phyloP scores from a whole-genome alignment of 2,797 vertebrate species.

The Sebastes dallii region DNA sequence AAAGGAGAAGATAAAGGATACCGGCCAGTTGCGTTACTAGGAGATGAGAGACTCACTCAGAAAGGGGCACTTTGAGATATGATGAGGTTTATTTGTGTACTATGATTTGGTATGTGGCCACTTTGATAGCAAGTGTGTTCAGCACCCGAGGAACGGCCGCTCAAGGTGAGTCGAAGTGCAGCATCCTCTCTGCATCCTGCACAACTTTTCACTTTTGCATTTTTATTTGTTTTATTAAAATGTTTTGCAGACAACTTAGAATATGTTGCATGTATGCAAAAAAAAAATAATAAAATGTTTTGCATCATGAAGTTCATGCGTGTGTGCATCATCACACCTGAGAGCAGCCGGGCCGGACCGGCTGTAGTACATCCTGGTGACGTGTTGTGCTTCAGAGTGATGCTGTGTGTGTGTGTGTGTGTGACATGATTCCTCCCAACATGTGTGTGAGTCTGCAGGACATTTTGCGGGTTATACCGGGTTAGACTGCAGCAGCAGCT shows the following conservation, averaged over 20 bases:
- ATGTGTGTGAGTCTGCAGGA: constrained; percentile 22
- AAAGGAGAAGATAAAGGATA: constrained; percentile 70
- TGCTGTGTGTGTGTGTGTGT: no score
- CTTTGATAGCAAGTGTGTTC: constrained; percentile 99
- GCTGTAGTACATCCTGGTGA: not conserved
- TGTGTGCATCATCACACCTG: constrained; percentile 54
- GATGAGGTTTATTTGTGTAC: constrained; percentile 94
- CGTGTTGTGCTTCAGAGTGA: no score
- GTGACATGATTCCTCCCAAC: not conserved
- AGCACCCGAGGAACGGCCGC: constrained; percentile 93
- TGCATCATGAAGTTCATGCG: constrained; percentile 59
- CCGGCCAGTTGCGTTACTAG: constrained; percentile 73
- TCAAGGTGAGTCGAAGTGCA: constrained; percentile 98
- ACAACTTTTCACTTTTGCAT: constrained; percentile 40
- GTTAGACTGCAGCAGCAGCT: not conserved
- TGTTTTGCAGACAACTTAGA: constrained; percentile 14
- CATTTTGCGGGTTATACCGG: not conserved
- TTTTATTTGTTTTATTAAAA: not conserved
- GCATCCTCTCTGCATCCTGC: not conserved
- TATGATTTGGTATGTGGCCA: constrained; percentile 99
- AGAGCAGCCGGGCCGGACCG: not conserved
- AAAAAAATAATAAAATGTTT: constrained; percentile 8
- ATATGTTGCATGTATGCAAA: not conserved
- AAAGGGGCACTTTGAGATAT: constrained; percentile 87
- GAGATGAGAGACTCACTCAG: constrained; percentile 75